Percentiles rank a stretch among this genome's conserved stretches.
phyloP scores from a whole-genome alignment of 2,113 vertebrate genomes.

The Poeciliopsis occidentalis region DNA sequence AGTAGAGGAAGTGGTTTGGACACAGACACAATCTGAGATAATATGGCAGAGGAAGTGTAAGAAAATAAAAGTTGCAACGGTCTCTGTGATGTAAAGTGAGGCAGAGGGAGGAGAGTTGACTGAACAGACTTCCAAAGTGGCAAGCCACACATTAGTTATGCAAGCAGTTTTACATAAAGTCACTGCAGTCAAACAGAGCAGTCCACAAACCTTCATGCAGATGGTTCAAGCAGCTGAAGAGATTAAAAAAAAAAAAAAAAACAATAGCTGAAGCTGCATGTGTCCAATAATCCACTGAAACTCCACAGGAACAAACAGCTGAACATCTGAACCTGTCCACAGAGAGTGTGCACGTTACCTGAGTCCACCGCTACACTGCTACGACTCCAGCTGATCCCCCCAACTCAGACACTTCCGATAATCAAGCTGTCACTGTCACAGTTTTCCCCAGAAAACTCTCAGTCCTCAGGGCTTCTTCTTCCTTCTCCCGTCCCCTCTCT shows the following conservation, averaged over 20 bases:
- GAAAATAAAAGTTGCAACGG: constrained; percentile 31
- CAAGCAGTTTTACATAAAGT: constrained; percentile 19
- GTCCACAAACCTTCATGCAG: constrained; percentile 9
- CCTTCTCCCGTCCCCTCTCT: constrained; percentile 74
- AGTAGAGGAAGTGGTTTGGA: constrained; percentile 64
- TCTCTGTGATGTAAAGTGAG: constrained; percentile 11
- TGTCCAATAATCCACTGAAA: constrained; percentile 30
- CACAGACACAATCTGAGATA: constrained; percentile 51
- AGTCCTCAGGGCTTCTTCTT: constrained; percentile 76
- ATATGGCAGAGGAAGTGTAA: constrained; percentile 51
- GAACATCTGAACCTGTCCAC: constrained; percentile 46
- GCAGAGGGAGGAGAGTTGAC: constrained; percentile 1
- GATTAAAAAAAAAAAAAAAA: neutral
- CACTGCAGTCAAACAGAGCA: constrained; percentile 5
- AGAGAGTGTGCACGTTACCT: constrained; percentile 78
- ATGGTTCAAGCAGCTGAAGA: constrained; percentile 13
- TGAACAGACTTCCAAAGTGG: constrained; percentile 7
- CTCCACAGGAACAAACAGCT: constrained; percentile 8
- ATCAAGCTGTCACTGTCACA: constrained; percentile 74
- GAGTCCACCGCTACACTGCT: constrained; percentile 54
- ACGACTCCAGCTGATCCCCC: constrained; percentile 37
- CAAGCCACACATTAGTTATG: neutral
- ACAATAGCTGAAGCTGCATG: neutral
- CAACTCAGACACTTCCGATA: constrained; percentile 74
- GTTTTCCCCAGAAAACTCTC: constrained; percentile 85